Evolutionary conservation across 2,888 invertebrate genomes (phyloP), one percentile per base, ranked within the genome.

Genomic region (Diarsia mendica): DNA sequence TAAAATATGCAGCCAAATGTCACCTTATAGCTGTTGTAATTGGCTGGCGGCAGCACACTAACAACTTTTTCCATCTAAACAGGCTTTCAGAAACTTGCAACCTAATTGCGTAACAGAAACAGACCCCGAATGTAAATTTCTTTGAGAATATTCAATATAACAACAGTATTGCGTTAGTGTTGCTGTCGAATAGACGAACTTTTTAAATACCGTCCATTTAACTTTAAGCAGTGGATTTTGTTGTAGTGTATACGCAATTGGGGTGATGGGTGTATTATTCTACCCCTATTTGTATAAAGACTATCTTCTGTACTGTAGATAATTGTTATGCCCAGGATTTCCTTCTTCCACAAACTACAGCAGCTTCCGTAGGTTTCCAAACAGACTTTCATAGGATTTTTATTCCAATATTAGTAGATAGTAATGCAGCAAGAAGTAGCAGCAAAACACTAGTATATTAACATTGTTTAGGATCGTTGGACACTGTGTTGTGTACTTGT

Each of bases 401-500:
- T 66, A 63, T 39, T 64, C 23, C 53, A 60, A 75, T 60, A 28
- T 73, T 66, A 51, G 58, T 80, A 80, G 64, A 49, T 74, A 74
- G 55, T 65, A 66, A 53, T 61, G 60, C 67, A 58, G 67, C 74
- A 70, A 79, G 58, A 70, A 75, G 61, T 67, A 74, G 64, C 46
- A 53, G 28, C n/a, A 64, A 72, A 55, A 49, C 51, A 53, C 39
- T 66, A 72, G 58, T 70, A 13, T 67, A 65, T 60, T 64, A 58
- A 67, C 28, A 46, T 69, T 60, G 58, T 77, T 68, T 71, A 71
- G 70, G 64, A 77, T 72, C n/a, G 64, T 73, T 76, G 67, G 49
- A 70, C 51, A 81, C 67, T 33, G 46, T 76, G 64, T 81, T 84
- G 72, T 84, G 48, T 80, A 82, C 53, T 72, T 79, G 49, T 76